Evolutionary conservation across 2,113 vertebrate species (phyloP).

Genomic region (Merops nubicus): DNA sequence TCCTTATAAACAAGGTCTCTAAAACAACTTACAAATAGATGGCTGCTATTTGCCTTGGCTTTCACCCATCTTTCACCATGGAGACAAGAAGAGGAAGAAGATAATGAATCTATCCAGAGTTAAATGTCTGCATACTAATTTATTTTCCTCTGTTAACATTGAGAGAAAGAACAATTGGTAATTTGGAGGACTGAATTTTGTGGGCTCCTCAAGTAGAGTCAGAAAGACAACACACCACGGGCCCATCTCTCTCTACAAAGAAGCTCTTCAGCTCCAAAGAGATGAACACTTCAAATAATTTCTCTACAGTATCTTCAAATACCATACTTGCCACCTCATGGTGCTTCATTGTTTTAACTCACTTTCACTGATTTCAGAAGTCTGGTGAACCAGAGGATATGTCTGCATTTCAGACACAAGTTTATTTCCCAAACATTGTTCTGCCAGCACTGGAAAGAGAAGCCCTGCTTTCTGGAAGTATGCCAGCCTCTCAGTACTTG

Average conservation of each 20-base stretch:
- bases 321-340: background rate
- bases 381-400: background rate
- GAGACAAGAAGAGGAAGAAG: background rate
- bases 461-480: background rate
- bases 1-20: background rate
- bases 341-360: background rate
- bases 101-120: background rate
- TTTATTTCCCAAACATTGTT: background rate
- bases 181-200: background rate
- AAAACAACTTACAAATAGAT: background rate
- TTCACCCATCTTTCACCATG: background rate
- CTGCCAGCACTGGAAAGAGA: background rate
- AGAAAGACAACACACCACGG: background rate
- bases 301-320: background rate
- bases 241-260: background rate
- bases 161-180: background rate
- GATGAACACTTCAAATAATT: background rate
- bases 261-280: background rate
- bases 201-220: background rate
- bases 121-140: background rate
- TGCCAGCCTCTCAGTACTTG: background rate
- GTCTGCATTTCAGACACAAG: slow-evolving; percentile 22
- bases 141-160: background rate
- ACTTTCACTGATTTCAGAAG: background rate
- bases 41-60: background rate